A percentile compares a stretch with the other conserved stretches of the same genome.
Evolutionary conservation across 2,113 vertebrate genomes (phyloP).

Genomic region (Donacobius atricapilla): DNA sequence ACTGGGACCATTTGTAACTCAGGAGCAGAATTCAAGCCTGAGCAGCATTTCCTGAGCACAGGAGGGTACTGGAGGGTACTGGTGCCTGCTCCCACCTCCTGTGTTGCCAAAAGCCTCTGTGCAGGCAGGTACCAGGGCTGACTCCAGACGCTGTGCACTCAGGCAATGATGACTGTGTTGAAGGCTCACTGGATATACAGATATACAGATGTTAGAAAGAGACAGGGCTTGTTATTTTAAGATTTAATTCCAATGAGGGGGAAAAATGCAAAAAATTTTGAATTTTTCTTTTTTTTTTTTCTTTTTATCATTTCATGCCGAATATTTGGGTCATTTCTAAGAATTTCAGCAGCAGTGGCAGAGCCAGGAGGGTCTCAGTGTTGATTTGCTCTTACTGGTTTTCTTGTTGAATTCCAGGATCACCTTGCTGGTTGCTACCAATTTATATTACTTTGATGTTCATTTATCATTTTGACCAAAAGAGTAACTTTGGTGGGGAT

Average conservation of each 20-base stretch:
- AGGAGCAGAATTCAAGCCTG: background rate
- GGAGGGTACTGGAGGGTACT: background rate
- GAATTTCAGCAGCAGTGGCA: background rate
- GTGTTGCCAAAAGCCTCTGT: background rate
- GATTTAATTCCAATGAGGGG: background rate
- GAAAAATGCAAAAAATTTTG: background rate
- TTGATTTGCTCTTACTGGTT: background rate
- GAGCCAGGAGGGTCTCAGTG: background rate
- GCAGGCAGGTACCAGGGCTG: background rate
- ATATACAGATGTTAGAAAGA: background rate
- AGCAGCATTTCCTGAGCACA: background rate
- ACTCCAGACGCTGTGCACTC: background rate
- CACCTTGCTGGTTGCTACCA: background rate
- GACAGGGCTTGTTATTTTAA: background rate
- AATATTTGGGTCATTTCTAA: background rate
- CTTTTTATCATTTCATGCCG: background rate
- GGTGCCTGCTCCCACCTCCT: background rate
- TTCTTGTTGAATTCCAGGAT: constrained; percentile 36
- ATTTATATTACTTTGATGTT: constrained; percentile 26
- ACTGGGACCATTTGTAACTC: background rate
- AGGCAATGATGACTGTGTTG: background rate
- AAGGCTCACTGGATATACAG: background rate
- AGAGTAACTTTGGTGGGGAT: constrained; percentile 44
- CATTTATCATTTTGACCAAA: constrained; percentile 64
- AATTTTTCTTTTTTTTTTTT: no score